Evolutionary conservation across 2,113 vertebrate species (phyloP).

Genomic region (Turdus rufiventris): DNA sequence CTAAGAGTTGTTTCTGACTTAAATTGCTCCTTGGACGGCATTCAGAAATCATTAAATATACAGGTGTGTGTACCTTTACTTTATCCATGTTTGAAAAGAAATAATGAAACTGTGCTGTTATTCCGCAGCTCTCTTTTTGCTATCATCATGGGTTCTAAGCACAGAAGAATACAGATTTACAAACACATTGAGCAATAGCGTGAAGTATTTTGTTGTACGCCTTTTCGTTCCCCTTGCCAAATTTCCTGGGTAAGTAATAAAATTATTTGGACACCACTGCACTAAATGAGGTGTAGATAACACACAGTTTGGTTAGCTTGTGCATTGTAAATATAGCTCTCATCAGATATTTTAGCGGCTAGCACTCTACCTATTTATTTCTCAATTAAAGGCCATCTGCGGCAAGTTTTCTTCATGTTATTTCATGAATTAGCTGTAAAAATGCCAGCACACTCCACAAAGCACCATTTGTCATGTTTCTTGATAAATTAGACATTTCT

Average conservation of each 20-base stretch:
- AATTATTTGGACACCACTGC: background rate
- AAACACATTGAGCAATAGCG: background rate
- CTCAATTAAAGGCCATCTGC: background rate
- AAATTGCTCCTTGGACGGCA: background rate
- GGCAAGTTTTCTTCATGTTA: background rate
- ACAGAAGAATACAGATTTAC: background rate
- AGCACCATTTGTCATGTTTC: background rate
- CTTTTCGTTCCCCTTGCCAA: background rate
- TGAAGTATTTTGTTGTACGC: background rate
- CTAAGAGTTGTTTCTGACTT: background rate
- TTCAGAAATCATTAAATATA: background rate
- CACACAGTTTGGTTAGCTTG: background rate
- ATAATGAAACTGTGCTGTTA: accelerated
- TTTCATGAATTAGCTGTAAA: background rate
- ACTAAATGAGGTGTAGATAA: background rate
- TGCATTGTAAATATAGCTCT: background rate
- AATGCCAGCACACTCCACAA: background rate
- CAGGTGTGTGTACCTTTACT: background rate
- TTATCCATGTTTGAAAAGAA: background rate
- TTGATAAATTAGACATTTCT: background rate
- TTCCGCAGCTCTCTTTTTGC: background rate
- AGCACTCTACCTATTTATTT: background rate
- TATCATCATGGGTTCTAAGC: background rate
- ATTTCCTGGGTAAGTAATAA: background rate
- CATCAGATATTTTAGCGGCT: background rate